Evolutionary conservation across 2,888 invertebrate genomes (phyloP), one percentile per base, ranked within the genome.

Genomic region (Leuctra nigra): DNA sequence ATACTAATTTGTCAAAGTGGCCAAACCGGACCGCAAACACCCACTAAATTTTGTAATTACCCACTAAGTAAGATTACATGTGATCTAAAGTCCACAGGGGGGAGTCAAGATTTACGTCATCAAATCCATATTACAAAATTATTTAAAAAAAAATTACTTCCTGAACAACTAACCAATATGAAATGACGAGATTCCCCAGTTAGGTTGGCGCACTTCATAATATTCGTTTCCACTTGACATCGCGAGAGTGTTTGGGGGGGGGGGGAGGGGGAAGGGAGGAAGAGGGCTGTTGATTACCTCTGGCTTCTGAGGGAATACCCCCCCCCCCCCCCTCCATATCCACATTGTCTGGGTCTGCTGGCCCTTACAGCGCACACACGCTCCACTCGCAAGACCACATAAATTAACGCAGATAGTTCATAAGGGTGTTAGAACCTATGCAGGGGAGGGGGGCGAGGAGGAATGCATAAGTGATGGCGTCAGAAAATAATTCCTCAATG

Each of bases 231-330:
- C n/a, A n/a, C n/a, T n/a, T n/a, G n/a, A n/a, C n/a, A n/a, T n/a
- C n/a, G n/a, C n/a, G n/a, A n/a, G n/a, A n/a, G n/a, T n/a, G n/a
- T n/a, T n/a, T n/a, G n/a, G n/a, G n/a, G n/a, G n/a, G n/a, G n/a
- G n/a, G 48, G 14, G 48, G 33, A 2, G 29, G 16, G 29, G 33
- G 33, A 20, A 13, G 18, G 50, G 50, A 18, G 50, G 35, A 16
- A n/a, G 50, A 20, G 50, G 50, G 16, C 50, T 50, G 33, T 50
- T 50, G 50, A 50, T 50, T 50, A 50, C 50, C 50, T 50, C 50
- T 11, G 50, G 50, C 18, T 50, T 33, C 35, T 33, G 35, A 22
- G 50, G 50, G 50, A 50, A 35, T 54, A 23, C 29, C 50, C 38
- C 9, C 14, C 4, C 35, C 41, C 23, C 47, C 25, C 33, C 54